Evolutionary conservation across 2,113 vertebrate genomes (phyloP).

Genomic region (Chunga burmeisteri): DNA sequence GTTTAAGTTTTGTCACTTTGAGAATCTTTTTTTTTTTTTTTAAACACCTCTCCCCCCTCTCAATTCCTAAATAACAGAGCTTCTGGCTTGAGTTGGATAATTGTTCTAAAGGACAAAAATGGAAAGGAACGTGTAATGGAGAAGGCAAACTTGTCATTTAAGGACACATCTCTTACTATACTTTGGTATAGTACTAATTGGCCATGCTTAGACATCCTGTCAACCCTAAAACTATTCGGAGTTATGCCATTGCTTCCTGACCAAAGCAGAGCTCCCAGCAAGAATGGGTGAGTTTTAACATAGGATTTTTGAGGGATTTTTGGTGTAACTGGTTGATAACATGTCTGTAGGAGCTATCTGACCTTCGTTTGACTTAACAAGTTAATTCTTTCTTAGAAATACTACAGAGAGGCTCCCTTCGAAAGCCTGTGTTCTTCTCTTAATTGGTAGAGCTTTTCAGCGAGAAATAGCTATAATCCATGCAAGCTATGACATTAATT

Average conservation of each 20-base stretch:
- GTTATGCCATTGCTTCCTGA: constrained; percentile 74
- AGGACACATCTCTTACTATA: constrained; percentile 77
- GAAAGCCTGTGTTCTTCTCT: background rate
- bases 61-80: constrained; percentile 54
- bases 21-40: background rate
- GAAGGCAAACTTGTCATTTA: constrained; percentile 70
- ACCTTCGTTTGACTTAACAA: background rate
- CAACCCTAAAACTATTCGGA: constrained; percentile 79
- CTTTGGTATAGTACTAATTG: constrained; percentile 76
- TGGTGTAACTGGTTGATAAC: background rate
- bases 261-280: background rate
- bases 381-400: background rate
- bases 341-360: background rate
- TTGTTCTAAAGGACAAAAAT: constrained; percentile 75
- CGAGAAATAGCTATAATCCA: background rate
- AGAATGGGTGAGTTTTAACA: constrained; percentile 63
- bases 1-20: background rate
- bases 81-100: constrained; percentile 78
- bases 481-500: background rate
- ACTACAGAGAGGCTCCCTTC: no score
- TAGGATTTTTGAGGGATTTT: background rate
- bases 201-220: constrained; percentile 69
- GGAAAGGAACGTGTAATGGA: constrained; percentile 71
- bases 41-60: background rate
- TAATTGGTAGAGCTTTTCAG: background rate